These are phyloP conservation scores for Circus cinereus DNA, from an alignment of 2,797 vertebrate species.

Conservation along the genomic window DNA sequence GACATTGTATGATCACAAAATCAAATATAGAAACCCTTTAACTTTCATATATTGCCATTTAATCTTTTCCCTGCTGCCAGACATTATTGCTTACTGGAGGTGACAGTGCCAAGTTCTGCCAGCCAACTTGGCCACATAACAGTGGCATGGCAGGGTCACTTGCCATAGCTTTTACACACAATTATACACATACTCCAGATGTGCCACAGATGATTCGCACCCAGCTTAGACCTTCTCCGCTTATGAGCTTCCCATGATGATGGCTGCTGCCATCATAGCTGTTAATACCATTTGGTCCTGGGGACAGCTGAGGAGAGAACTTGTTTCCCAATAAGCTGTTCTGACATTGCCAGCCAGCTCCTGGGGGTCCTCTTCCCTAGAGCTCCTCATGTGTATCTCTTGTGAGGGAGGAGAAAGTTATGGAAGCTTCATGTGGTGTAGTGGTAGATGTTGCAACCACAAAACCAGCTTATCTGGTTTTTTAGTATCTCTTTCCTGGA, in stretches of 20 bases:
- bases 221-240: neutral
- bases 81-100: neutral
- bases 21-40: neutral
- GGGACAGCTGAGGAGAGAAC: neutral
- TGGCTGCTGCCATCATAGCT: neutral
- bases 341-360: neutral
- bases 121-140: neutral
- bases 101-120: neutral
- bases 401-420: neutral
- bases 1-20: neutral
- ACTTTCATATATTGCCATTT: neutral
- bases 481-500: neutral
- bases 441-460: neutral
- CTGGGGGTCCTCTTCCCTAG: neutral
- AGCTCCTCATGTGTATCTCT: accelerated
- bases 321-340: neutral
- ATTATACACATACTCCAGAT: neutral
- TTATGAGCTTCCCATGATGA: neutral
- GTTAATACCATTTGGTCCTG: neutral
- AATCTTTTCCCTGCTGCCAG: neutral
- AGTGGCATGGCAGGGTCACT: neutral
- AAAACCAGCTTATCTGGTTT: neutral
- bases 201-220: neutral
- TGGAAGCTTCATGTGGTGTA: neutral
- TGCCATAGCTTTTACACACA: neutral